These are phyloP conservation scores for Pyrrhia umbra DNA, from an alignment of 2,888 invertebrate genomes.

Conservation along the genomic window DNA sequence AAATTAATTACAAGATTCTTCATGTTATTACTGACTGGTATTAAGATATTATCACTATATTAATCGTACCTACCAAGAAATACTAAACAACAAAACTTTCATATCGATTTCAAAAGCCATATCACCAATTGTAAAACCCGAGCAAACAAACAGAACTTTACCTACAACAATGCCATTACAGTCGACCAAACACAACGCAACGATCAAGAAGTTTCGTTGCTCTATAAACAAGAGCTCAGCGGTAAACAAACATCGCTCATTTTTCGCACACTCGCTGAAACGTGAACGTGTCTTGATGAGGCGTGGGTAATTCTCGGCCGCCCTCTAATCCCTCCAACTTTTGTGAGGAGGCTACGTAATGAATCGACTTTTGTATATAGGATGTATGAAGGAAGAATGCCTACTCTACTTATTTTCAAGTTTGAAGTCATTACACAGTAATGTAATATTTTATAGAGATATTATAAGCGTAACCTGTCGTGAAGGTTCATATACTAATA, in stretches of 20 bases:
- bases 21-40: too few species aligned
- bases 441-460: too few species aligned
- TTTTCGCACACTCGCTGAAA: slow-evolving; percentile 35
- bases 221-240: slow-evolving; percentile 32
- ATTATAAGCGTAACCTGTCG: too few species aligned
- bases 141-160: slow-evolving; percentile 29
- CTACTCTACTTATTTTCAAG: background rate
- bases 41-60: too few species aligned
- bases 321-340: slow-evolving; percentile 33
- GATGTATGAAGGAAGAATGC: background rate
- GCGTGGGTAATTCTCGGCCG: slow-evolving; percentile 42
- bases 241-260: slow-evolving; percentile 59
- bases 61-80: too few species aligned
- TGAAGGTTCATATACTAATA: too few species aligned
- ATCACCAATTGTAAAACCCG: background rate
- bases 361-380: slow-evolving; percentile 17
- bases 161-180: slow-evolving; percentile 19
- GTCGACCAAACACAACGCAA: slow-evolving; percentile 24
- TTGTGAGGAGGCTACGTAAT: slow-evolving; percentile 23
- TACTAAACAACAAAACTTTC: background rate
- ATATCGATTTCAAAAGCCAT: background rate
- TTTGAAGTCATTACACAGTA: too few species aligned
- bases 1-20: too few species aligned
- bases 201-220: slow-evolving; percentile 41
- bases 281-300: slow-evolving; percentile 37